Evolutionary conservation across 2,888 invertebrate species (phyloP).

Genomic region (Phalera bucephala): DNA sequence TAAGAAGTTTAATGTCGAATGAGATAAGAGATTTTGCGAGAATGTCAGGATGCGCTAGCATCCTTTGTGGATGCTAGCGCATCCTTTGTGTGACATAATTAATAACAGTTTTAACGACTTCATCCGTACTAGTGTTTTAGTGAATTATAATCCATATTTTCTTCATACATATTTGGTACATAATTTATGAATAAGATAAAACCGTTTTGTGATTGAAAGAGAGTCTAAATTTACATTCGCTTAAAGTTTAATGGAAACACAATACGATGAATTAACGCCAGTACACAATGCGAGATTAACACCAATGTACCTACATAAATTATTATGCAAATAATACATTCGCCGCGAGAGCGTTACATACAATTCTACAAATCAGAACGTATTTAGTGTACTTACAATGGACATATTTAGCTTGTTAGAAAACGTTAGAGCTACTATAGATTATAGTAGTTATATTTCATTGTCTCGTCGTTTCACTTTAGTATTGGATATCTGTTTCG

Average conservation of each 20-base stretch:
- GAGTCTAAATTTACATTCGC: slow-evolving; percentile 6
- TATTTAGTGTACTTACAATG: too few relatives aligned
- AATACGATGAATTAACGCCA: slow-evolving; percentile 7
- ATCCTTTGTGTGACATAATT: too few relatives aligned
- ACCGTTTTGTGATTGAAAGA: slow-evolving; percentile 8
- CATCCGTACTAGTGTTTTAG: too few relatives aligned
- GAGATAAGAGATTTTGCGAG: slow-evolving; percentile 10
- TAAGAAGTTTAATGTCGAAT: slow-evolving; percentile 8
- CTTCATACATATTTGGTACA: too few relatives aligned
- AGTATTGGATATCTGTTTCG: too few relatives aligned
- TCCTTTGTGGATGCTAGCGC: too few relatives aligned
- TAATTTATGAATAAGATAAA: background rate
- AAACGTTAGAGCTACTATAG: too few relatives aligned
- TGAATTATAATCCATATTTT: too few relatives aligned
- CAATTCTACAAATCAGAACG: slow-evolving; percentile 19
- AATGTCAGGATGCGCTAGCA: slow-evolving; percentile 6
- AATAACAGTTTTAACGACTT: too few relatives aligned
- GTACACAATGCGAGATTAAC: slow-evolving; percentile 9
- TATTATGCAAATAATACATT: slow-evolving; percentile 24
- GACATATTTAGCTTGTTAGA: too few relatives aligned
- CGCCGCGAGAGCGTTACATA: slow-evolving; percentile 4
- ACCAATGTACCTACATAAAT: slow-evolving; percentile 18
- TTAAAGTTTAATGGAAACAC: slow-evolving; percentile 13
- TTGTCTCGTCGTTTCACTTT: too few relatives aligned
- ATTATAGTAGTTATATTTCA: too few relatives aligned